Evolutionary conservation across 2,113 vertebrate genomes (phyloP).

Genomic region (Antigone vipio): DNA sequence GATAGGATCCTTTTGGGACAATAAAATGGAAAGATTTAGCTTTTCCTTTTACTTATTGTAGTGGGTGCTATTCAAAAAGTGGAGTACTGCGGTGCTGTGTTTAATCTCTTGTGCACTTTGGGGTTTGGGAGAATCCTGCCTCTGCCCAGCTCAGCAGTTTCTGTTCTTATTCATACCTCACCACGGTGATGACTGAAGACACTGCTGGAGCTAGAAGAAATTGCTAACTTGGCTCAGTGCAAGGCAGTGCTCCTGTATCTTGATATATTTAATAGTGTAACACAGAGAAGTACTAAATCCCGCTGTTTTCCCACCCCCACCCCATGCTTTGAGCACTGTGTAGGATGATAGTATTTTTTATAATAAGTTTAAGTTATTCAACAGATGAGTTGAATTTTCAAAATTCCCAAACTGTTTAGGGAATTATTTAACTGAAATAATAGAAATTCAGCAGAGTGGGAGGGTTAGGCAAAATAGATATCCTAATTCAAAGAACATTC

Average conservation of each 20-base stretch:
- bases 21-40: neutral
- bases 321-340: neutral
- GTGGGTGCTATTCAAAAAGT: neutral
- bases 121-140: neutral
- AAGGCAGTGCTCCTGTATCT: neutral
- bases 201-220: neutral
- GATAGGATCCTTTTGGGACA: neutral
- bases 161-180: neutral
- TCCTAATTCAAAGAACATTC: neutral
- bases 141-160: neutral
- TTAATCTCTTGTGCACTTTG: neutral
- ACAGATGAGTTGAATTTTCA: neutral
- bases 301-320: rapidly evolving
- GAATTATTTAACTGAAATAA: neutral
- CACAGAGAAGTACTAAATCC: neutral
- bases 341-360: neutral
- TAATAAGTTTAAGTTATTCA: neutral
- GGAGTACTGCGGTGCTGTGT: neutral
- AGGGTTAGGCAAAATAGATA: neutral
- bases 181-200: neutral
- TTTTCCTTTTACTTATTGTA: neutral
- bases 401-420: neutral
- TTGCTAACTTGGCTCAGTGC: neutral
- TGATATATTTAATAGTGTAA: neutral
- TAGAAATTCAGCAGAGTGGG: neutral